These are phyloP conservation scores for Plodia interpunctella DNA, from an alignment of 1,140 invertebrate species.

Conservation along the genomic window DNA sequence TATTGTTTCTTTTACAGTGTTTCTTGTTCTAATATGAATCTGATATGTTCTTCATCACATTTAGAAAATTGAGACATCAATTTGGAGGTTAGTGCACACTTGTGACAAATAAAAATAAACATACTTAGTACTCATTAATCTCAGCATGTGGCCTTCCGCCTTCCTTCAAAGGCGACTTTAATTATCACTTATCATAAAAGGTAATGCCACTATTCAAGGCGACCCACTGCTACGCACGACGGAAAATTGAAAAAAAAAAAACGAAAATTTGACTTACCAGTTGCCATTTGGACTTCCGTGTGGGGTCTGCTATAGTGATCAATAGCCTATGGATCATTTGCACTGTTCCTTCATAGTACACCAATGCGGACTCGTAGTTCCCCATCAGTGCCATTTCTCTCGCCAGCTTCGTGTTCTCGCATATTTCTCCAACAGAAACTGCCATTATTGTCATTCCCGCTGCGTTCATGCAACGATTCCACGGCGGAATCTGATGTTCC, in stretches of 20 bases:
- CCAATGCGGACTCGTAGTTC: conserved; percentile 95
- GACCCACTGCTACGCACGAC: conserved; percentile 30
- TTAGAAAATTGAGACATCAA: neutral
- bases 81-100: conserved; percentile 9
- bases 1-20: too few species aligned
- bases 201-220: conserved; percentile 47
- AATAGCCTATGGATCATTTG: conserved; percentile 93
- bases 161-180: conserved; percentile 43
- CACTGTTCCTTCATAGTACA: conserved; percentile 96
- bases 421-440: conserved; percentile 91
- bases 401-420: conserved; percentile 94
- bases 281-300: conserved; percentile 92
- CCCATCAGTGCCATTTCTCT: conserved; percentile 96
- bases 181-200: conserved; percentile 64
- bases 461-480: conserved; percentile 70
- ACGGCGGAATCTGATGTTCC: conserved; percentile 44
- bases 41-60: too few species aligned
- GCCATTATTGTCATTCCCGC: conserved; percentile 86
- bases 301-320: conserved; percentile 86
- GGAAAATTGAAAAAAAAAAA: conserved; percentile 23
- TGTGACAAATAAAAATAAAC: conserved; percentile 14
- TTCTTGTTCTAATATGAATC: too few species aligned
- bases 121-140: conserved; percentile 12
- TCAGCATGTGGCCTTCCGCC: conserved; percentile 52
- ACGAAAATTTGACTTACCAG: conserved; percentile 78